Evolutionary conservation across 2,797 vertebrate genomes (phyloP).

Genomic region (Heteromormyrus szaboi): DNA sequence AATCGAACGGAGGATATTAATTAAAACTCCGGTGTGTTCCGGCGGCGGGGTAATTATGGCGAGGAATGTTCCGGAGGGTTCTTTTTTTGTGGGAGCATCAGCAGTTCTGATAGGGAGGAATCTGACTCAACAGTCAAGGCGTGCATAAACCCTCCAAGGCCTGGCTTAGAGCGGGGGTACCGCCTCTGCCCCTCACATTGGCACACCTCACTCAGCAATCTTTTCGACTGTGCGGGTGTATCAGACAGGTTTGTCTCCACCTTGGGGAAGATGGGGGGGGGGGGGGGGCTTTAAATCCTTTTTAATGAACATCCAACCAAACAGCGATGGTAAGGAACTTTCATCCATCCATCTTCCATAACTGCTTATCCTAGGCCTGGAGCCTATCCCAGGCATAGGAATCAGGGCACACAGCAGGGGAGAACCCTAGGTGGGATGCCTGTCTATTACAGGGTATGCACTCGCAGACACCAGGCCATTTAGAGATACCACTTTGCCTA

Average conservation of each 20-base stretch:
- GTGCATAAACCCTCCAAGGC: not conserved
- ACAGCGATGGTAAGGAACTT: not conserved
- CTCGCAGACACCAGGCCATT: not conserved
- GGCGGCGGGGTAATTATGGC: constrained; percentile 40
- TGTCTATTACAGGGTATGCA: not conserved
- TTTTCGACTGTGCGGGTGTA: not conserved
- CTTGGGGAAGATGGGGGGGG: not conserved
- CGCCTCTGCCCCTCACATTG: not conserved
- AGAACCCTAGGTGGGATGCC: not conserved
- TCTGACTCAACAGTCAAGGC: constrained; percentile 32
- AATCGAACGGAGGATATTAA: constrained; percentile 26
- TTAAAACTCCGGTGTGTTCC: constrained; percentile 35
- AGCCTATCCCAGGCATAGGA: not conserved
- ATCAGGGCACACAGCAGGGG: not conserved
- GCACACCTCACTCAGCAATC: not conserved
- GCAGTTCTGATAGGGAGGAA: constrained; percentile 33
- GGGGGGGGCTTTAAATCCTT: not conserved
- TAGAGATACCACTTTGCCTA: not conserved
- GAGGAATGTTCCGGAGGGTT: constrained; percentile 23
- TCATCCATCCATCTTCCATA: not conserved
- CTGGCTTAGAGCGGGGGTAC: not conserved
- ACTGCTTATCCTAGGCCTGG: not conserved
- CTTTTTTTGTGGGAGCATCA: constrained; percentile 38
- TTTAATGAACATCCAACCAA: not conserved
- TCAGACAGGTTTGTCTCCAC: not conserved